These are phyloP conservation scores for Drosophila paulistorum DNA, from an alignment of 1,140 invertebrate genomes.

Conservation along the genomic window DNA sequence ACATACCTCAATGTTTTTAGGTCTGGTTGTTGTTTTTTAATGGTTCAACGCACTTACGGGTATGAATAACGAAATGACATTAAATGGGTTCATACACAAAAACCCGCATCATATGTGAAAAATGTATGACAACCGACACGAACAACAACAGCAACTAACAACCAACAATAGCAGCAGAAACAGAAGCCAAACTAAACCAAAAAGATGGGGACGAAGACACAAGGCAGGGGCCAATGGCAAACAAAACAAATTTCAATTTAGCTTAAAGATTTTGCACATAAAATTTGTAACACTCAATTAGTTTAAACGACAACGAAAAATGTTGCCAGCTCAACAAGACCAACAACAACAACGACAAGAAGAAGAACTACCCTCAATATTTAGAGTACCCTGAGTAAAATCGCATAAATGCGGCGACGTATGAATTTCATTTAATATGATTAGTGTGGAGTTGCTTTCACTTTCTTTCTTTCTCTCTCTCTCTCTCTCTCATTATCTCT, in stretches of 20 bases:
- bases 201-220: background rate
- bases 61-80: conserved; percentile 62
- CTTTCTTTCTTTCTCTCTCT: background rate
- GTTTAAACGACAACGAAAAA: conserved; percentile 78
- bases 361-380: conserved; percentile 40
- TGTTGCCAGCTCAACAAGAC: conserved; percentile 54
- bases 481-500: background rate
- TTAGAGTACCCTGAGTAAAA: conserved; percentile 44
- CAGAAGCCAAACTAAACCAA: background rate
- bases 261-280: conserved; percentile 81
- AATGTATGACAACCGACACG: conserved; percentile 44
- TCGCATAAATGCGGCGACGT: conserved; percentile 79
- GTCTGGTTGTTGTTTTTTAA: conserved; percentile 40
- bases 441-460: conserved; percentile 57
- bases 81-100: conserved; percentile 75
- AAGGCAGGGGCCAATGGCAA: conserved; percentile 33
- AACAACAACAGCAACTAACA: conserved; percentile 15
- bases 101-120: conserved; percentile 68
- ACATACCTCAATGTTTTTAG: conserved; percentile 57
- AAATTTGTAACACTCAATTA: conserved; percentile 82
- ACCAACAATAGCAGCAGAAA: conserved; percentile 26
- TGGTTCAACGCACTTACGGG: conserved; percentile 68
- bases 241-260: conserved; percentile 80
- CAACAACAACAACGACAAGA: conserved; percentile 38
- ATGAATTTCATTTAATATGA: conserved; percentile 82